Conservation (phyloP, 2,888 invertebrate genomes). For the Lysandra coridon region DNA sequence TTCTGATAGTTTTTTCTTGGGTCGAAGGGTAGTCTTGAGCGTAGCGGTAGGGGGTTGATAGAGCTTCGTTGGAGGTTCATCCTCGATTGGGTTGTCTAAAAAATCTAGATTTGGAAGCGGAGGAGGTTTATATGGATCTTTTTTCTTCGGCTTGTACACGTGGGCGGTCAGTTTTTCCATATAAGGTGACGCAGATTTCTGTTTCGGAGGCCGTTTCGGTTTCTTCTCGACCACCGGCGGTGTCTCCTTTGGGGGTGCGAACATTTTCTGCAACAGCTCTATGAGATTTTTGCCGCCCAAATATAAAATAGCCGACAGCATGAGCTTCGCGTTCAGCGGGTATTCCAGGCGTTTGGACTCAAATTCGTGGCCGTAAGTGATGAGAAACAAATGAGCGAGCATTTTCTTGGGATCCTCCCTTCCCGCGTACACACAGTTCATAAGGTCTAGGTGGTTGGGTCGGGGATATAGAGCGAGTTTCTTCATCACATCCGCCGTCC, state of each 20-base stretch:
- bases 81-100: constrained; percentile 62
- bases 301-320: constrained; percentile 65
- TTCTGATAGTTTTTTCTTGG: constrained; percentile 58
- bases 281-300: constrained; percentile 60
- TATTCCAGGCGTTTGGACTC: constrained; percentile 57
- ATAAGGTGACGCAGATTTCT: constrained; percentile 62
- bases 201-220: constrained; percentile 57
- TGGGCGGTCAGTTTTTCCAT: constrained; percentile 57
- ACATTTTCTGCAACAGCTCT: constrained; percentile 53
- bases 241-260: constrained; percentile 47
- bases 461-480: constrained; percentile 58
- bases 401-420: constrained; percentile 62
- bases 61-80: constrained; percentile 48
- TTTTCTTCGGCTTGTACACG: constrained; percentile 51
- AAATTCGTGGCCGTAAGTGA: constrained; percentile 56
- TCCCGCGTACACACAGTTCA: constrained; percentile 59
- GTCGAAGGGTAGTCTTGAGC: constrained; percentile 55
- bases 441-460: constrained; percentile 55
- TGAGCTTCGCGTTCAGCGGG: constrained; percentile 58
- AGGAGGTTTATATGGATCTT: constrained; percentile 48
- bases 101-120: constrained; percentile 64
- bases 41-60: not conserved
- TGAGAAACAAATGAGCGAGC: constrained; percentile 61
- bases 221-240: constrained; percentile 47
- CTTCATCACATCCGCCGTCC: constrained; percentile 52